Evolutionary conservation across 2,888 invertebrate species (phyloP).

Genomic region (Cetonia aurata): DNA sequence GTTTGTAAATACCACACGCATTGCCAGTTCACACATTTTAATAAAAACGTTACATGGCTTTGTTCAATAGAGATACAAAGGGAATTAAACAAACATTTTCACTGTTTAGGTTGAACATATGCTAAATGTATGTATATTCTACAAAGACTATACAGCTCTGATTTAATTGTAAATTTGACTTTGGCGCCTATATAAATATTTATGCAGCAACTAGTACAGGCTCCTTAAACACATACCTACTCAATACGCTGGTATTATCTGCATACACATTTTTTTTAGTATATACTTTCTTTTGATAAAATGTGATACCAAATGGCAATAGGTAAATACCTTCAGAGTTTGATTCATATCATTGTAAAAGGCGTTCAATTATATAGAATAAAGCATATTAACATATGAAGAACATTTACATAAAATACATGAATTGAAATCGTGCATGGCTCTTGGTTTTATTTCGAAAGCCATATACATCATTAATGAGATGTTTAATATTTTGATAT

Average conservation of each 20-base stretch:
- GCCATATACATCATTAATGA: no score
- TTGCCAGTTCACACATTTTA: no score
- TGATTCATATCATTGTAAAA: slow-evolving; percentile 15
- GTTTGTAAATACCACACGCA: no score
- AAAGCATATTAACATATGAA: neutral
- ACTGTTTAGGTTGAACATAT: no score
- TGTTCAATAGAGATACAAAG: no score
- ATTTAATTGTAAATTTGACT: slow-evolving; percentile 2
- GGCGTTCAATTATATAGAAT: neutral
- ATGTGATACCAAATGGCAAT: neutral
- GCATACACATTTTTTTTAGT: neutral
- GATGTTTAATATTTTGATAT: no score
- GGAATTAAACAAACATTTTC: no score
- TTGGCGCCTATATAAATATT: slow-evolving; percentile 11
- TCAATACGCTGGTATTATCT: neutral
- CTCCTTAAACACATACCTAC: neutral
- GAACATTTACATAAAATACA: no score
- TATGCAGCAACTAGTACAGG: slow-evolving; percentile 4
- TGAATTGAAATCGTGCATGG: no score
- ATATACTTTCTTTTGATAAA: slow-evolving; percentile 25
- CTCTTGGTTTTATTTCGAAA: no score
- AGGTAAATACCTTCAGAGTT: neutral
- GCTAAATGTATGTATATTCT: no score
- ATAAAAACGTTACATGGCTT: no score
- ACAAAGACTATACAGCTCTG: neutral